These are phyloP conservation scores for Sphinx pinastri DNA, from an alignment of 2,888 invertebrate species.

Conservation along the genomic window DNA sequence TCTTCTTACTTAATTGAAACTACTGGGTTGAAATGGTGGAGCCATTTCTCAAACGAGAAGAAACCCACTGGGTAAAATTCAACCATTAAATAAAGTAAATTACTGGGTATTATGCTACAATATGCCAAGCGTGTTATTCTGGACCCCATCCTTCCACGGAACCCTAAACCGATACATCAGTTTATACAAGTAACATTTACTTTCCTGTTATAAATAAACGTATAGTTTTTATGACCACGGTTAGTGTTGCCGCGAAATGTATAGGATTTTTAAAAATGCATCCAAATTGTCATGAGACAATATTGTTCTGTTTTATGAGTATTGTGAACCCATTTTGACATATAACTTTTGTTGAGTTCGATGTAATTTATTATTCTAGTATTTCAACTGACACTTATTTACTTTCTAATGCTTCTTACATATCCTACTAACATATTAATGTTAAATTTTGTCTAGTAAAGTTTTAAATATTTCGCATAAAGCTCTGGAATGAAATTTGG, in stretches of 20 bases:
- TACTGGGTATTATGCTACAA: not conserved
- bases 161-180: slow-evolving; percentile 7
- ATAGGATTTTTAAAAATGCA: slow-evolving; percentile 12
- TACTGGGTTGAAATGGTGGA: no score
- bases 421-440: no score
- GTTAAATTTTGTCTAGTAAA: no score
- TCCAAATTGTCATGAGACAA: not conserved
- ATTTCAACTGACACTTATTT: not conserved
- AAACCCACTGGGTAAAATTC: no score
- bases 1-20: no score
- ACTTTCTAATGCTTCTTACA: not conserved
- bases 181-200: slow-evolving; percentile 26
- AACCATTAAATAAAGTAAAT: no score
- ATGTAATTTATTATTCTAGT: not conserved
- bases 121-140: no score
- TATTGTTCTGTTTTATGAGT: not conserved
- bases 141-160: not conserved
- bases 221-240: slow-evolving; percentile 29
- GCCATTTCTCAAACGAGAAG: no score
- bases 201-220: slow-evolving; percentile 36
- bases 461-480: no score
- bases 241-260: not conserved
- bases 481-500: no score
- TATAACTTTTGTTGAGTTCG: no score
- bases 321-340: not conserved